phyloP scores from a whole-genome alignment of 2,113 vertebrate genomes.

The Monopterus albus region DNA sequence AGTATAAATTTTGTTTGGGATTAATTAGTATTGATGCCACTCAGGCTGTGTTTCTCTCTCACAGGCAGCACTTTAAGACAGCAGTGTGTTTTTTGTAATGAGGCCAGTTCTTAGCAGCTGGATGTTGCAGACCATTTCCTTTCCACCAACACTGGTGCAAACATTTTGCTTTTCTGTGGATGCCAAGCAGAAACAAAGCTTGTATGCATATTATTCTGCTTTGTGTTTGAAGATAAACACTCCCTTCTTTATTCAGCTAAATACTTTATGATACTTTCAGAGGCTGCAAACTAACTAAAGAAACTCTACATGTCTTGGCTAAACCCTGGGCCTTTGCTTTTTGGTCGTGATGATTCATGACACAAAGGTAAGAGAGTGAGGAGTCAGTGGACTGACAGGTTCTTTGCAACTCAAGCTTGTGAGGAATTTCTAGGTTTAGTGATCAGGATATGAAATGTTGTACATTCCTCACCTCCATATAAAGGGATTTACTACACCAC shows the following conservation, averaged over 20 bases:
- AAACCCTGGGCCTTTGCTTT: too few relatives aligned
- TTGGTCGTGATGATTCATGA: constrained; percentile 53
- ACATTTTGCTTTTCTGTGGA: not conserved
- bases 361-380: constrained; percentile 37
- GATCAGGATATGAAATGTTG: constrained; percentile 31
- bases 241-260: too few relatives aligned
- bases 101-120: constrained; percentile 11
- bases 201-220: not conserved
- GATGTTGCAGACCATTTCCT: not conserved
- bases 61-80: not conserved
- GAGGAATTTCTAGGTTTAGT: constrained; percentile 63
- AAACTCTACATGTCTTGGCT: too few relatives aligned
- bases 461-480: constrained; percentile 17
- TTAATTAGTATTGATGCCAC: constrained; percentile 27
- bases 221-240: too few relatives aligned
- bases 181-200: not conserved
- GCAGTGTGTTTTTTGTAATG: constrained; percentile 16
- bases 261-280: too few relatives aligned
- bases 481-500: not conserved
- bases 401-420: constrained; percentile 44
- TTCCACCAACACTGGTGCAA: not conserved
- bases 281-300: too few relatives aligned
- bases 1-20: too few relatives aligned
- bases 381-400: constrained; percentile 38
- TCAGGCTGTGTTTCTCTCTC: not conserved